Conservation (phyloP, 2,888 invertebrate species). For the Eupeodes latifasciatus region DNA sequence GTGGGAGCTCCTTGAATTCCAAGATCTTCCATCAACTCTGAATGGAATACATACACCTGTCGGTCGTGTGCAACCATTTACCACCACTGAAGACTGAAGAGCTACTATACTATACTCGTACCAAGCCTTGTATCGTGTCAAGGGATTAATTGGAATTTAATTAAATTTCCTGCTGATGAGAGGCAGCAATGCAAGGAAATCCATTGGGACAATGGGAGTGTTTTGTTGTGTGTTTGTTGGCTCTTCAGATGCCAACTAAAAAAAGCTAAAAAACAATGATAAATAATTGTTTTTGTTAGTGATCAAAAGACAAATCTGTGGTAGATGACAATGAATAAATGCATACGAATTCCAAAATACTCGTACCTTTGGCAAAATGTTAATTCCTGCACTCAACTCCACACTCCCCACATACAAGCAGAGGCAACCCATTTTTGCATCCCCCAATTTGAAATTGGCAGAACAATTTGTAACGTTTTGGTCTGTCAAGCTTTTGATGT, state of each 20-base stretch:
- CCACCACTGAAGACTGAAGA: constrained; percentile 19
- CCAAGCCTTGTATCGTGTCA: constrained; percentile 53
- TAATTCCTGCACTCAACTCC: constrained; percentile 29
- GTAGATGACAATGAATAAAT: constrained; percentile 56
- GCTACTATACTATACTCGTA: not conserved
- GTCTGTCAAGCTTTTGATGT: constrained; percentile 48
- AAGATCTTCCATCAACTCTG: constrained; percentile 23
- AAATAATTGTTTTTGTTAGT: constrained; percentile 37
- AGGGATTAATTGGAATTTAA: constrained; percentile 73
- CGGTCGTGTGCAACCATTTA: constrained; percentile 30
- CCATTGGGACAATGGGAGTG: not conserved
- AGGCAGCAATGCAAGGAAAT: constrained; percentile 26
- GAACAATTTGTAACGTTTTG: constrained; percentile 60
- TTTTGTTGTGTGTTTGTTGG: not conserved
- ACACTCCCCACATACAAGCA: not conserved
- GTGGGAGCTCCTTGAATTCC: constrained; percentile 34
- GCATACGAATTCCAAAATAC: constrained; percentile 57
- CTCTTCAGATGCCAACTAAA: not conserved
- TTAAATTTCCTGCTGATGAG: constrained; percentile 56
- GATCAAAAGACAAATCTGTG: constrained; percentile 61
- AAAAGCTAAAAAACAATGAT: constrained; percentile 24
- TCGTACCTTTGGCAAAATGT: constrained; percentile 61
- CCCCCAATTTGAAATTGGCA: not conserved
- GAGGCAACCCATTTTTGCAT: not conserved
- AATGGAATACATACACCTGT: constrained; percentile 33